Conservation (phyloP, 2,888 invertebrate species). For the Tenodera sinensis region DNA sequence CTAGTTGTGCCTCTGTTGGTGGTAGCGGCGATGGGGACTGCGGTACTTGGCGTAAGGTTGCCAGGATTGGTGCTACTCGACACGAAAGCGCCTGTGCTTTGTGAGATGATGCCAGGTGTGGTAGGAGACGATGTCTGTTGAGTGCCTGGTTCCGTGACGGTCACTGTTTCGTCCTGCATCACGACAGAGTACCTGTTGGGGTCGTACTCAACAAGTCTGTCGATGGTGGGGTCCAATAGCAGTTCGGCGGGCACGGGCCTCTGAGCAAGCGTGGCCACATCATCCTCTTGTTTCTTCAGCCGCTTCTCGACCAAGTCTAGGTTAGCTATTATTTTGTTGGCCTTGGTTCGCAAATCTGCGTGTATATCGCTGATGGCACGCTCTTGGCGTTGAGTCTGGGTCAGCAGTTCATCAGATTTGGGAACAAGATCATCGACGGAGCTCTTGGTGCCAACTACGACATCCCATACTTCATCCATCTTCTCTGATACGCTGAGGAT, state of each 20-base stretch:
- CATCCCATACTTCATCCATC: conserved; percentile 90
- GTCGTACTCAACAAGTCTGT: conserved; percentile 74
- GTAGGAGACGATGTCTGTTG: conserved; percentile 32
- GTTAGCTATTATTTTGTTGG: conserved; percentile 83
- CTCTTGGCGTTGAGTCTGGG: conserved; percentile 82
- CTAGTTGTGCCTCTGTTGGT: conserved; percentile 44
- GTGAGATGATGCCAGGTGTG: conserved; percentile 46
- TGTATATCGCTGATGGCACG: conserved; percentile 84
- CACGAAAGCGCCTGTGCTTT: conserved; percentile 33
- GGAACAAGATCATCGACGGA: conserved; percentile 82
- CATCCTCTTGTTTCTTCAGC: conserved; percentile 79
- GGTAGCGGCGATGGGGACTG: conserved; percentile 34
- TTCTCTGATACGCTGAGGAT: conserved; percentile 83
- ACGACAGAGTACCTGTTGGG: conserved; percentile 57
- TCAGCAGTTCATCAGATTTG: conserved; percentile 79
- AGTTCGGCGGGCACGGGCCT: conserved; percentile 72
- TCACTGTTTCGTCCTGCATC: conserved; percentile 7
- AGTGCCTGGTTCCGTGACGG: conserved; percentile 14
- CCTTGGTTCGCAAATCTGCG: conserved; percentile 73
- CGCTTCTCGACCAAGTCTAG: conserved; percentile 78
- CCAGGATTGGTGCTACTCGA: conserved; percentile 35
- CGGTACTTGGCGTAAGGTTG: conserved; percentile 33
- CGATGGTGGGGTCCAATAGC: conserved; percentile 72
- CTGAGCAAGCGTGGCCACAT: conserved; percentile 73
- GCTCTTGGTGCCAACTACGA: conserved; percentile 83